Conservation (phyloP, 64 coral and sea anemone genomes). For the Porites australiensis region DNA sequence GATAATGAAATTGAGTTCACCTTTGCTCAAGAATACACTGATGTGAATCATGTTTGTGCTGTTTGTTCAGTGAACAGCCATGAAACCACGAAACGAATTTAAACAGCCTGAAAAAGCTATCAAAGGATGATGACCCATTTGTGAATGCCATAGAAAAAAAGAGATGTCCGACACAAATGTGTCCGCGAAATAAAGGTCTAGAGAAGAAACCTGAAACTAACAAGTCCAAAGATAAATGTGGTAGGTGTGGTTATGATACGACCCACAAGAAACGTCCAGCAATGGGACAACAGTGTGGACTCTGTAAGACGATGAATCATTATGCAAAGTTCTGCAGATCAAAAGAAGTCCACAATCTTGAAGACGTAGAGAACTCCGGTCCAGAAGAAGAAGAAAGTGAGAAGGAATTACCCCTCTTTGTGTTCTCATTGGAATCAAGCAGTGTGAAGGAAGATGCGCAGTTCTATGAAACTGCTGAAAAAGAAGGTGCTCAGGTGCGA, state of each 20-base stretch:
- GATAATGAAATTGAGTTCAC: no score
- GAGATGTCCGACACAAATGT: neutral
- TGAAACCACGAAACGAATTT: slow-evolving; percentile 41
- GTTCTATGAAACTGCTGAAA: no score
- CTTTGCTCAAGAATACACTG: no score
- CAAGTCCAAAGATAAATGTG: slow-evolving; percentile 10
- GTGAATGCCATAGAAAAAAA: neutral
- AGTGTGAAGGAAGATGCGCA: no score
- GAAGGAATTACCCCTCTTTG: neutral
- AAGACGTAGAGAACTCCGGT: neutral
- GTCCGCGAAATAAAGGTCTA: neutral
- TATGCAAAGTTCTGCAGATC: slow-evolving; percentile 21
- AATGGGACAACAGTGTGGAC: slow-evolving; percentile 42
- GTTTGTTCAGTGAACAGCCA: no score
- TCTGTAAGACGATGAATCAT: neutral
- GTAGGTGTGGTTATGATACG: slow-evolving; percentile 22
- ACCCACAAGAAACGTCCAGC: slow-evolving; percentile 50
- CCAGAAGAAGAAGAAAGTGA: neutral
- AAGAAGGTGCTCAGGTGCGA: no score
- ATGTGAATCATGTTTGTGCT: no score
- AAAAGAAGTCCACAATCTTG: neutral
- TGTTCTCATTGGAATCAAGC: no score
- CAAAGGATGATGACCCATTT: neutral
- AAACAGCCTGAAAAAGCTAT: neutral
- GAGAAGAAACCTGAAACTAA: neutral